Percentiles rank a stretch among this genome's conserved stretches.
These are phyloP conservation scores for Apotomis capreana DNA, from an alignment of 2,888 invertebrate genomes.

Conservation along the genomic window DNA sequence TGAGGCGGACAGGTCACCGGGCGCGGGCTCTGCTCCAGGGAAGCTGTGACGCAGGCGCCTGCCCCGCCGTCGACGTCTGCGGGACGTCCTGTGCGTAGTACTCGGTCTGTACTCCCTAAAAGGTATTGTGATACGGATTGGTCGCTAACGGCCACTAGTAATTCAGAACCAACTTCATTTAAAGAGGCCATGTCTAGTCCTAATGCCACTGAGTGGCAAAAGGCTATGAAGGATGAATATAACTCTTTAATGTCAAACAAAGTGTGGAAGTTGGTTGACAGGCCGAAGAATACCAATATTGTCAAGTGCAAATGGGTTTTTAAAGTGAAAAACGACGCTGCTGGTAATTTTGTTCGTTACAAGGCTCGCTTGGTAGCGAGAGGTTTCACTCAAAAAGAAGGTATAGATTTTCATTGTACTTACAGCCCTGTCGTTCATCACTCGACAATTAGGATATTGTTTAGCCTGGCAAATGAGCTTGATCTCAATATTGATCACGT, in stretches of 20 bases:
- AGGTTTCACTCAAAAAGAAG: conserved; percentile 11
- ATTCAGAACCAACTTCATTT: conserved; percentile 10
- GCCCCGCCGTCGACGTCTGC: neutral
- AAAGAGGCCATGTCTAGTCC: conserved; percentile 10
- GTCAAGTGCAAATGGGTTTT: conserved; percentile 17
- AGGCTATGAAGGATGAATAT: conserved; percentile 7
- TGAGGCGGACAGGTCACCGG: conserved; percentile 9
- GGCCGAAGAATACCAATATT: neutral
- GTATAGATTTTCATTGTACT: conserved; percentile 20
- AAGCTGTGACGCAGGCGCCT: neutral
- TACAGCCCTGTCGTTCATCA: conserved; percentile 40
- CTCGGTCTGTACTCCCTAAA: conserved; percentile 4
- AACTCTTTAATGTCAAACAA: conserved; percentile 1
- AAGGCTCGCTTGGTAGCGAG: conserved; percentile 12
- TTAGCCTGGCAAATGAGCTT: conserved; percentile 34
- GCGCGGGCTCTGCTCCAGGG: conserved; percentile 9
- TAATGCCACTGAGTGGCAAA: neutral
- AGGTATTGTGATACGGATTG: conserved; percentile 10
- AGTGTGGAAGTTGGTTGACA: conserved; percentile 17
- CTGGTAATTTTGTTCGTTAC: conserved; percentile 1
- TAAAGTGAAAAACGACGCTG: neutral
- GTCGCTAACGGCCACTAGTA: neutral
- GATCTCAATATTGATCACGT: conserved; percentile 38
- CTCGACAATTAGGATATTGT: conserved; percentile 38
- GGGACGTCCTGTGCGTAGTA: conserved; percentile 20